Conservation (phyloP, 2,797 vertebrate species). For the Tragelaphus eurycerus region DNA sequence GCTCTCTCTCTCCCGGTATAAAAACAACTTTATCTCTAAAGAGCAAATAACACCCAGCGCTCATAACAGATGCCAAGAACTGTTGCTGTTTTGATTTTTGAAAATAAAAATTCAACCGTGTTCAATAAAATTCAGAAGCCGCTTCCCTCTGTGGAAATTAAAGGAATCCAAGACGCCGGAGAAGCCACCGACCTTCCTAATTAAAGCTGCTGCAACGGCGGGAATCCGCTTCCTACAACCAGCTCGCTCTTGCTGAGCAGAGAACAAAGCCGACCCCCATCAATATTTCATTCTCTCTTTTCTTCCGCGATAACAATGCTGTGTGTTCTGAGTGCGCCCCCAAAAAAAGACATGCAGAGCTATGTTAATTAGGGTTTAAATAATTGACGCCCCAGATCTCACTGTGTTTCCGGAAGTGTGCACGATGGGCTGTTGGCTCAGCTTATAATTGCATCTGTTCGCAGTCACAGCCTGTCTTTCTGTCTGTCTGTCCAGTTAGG, state of each 20-base stretch:
- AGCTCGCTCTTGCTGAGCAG: constrained; percentile 86
- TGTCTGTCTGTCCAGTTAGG: constrained; percentile 54
- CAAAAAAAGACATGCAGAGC: constrained; percentile 87
- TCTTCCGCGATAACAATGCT: constrained; percentile 93
- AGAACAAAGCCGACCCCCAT: constrained; percentile 95
- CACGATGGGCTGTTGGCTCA: constrained; percentile 72
- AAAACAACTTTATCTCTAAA: constrained; percentile 89
- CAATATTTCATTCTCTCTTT: constrained; percentile 98
- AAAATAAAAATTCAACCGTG: constrained; percentile 89
- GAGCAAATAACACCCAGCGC: constrained; percentile 88
- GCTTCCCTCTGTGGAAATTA: constrained; percentile 89
- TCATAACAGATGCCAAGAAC: constrained; percentile 89
- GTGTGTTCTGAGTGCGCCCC: constrained; percentile 84
- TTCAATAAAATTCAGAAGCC: constrained; percentile 89
- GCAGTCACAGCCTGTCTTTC: constrained; percentile 66
- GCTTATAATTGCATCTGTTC: constrained; percentile 80
- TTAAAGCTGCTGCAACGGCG: constrained; percentile 93
- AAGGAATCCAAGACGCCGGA: constrained; percentile 91
- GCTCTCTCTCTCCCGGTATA: constrained; percentile 78
- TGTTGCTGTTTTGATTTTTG: constrained; percentile 89
- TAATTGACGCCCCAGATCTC: constrained; percentile 86
- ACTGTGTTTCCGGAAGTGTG: constrained; percentile 80
- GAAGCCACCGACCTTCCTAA: constrained; percentile 92
- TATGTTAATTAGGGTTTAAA: constrained; percentile 89
- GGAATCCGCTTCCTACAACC: constrained; percentile 89